A percentile compares a stretch with the other conserved stretches of the same genome.
Conservation (phyloP, 2,797 vertebrate genomes). For the Taeniopygia guttata region DNA sequence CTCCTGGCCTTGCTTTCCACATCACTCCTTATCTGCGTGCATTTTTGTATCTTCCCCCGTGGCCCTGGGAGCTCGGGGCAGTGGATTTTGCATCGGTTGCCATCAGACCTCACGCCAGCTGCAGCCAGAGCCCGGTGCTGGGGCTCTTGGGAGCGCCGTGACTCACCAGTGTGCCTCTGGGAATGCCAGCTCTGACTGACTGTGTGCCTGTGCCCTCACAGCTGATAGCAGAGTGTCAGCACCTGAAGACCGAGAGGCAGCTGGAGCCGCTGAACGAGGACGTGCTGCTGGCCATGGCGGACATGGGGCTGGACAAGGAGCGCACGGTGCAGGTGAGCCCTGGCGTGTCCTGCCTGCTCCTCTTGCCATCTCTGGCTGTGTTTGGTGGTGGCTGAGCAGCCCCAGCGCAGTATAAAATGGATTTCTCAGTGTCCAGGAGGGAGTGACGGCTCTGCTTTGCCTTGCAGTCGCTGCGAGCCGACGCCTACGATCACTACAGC, state of each 20-base stretch:
- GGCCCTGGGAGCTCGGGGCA: accelerated
- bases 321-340: constrained; percentile 87
- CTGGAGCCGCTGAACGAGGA: constrained; percentile 92
- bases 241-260: constrained; percentile 91
- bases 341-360: accelerated
- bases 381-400: neutral
- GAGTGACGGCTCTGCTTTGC: neutral
- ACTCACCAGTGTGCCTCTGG: neutral
- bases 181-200: constrained; percentile 57
- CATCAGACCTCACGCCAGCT: neutral
- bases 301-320: constrained; percentile 94
- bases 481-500: constrained; percentile 98
- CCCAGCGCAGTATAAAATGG: accelerated
- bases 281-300: constrained; percentile 91
- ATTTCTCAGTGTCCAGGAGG: accelerated
- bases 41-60: neutral
- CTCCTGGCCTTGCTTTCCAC: neutral
- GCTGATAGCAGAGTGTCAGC: constrained; percentile 94
- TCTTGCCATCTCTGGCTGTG: accelerated
- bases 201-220: constrained; percentile 51
- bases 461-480: constrained; percentile 88
- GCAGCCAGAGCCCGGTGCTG: neutral
- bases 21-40: accelerated
- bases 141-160: neutral
- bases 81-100: accelerated